A percentile compares a stretch with the other conserved stretches of the same genome.
These are phyloP conservation scores for Cavia aperea DNA, from an alignment of 2,113 vertebrate species.

Conservation along the genomic window DNA sequence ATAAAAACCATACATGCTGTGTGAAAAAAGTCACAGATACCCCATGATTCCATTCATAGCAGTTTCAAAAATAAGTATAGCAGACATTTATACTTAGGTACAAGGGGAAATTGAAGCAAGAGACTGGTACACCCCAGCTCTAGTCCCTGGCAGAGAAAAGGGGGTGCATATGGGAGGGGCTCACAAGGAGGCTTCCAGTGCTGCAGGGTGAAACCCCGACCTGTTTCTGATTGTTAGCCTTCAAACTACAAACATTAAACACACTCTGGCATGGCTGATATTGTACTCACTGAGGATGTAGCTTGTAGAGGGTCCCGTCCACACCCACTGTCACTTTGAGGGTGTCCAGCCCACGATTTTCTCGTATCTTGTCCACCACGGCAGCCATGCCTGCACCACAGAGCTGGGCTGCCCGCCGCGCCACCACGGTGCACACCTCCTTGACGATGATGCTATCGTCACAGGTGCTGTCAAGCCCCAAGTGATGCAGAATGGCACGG, in stretches of 20 bases:
- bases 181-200: neutral
- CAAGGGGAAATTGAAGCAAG: neutral
- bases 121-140: neutral
- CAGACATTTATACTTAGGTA: neutral
- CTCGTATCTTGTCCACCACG: slow-evolving; percentile 91
- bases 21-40: neutral
- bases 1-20: neutral
- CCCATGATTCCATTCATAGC: neutral
- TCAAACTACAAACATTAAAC: neutral
- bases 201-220: neutral
- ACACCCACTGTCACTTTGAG: slow-evolving; percentile 91
- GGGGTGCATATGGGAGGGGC: neutral
- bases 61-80: neutral
- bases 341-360: slow-evolving; percentile 87
- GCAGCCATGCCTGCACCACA: slow-evolving; percentile 92
- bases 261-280: neutral
- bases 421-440: slow-evolving; percentile 91
- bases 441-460: slow-evolving; percentile 97
- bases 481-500: slow-evolving; percentile 90
- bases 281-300: slow-evolving; percentile 93
- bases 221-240: neutral
- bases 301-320: slow-evolving; percentile 95
- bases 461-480: slow-evolving; percentile 91
- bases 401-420: slow-evolving; percentile 88
- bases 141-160: too few relatives aligned